These are phyloP conservation scores for Poeciliopsis occidentalis DNA, from an alignment of 2,113 vertebrate genomes.

Conservation along the genomic window DNA sequence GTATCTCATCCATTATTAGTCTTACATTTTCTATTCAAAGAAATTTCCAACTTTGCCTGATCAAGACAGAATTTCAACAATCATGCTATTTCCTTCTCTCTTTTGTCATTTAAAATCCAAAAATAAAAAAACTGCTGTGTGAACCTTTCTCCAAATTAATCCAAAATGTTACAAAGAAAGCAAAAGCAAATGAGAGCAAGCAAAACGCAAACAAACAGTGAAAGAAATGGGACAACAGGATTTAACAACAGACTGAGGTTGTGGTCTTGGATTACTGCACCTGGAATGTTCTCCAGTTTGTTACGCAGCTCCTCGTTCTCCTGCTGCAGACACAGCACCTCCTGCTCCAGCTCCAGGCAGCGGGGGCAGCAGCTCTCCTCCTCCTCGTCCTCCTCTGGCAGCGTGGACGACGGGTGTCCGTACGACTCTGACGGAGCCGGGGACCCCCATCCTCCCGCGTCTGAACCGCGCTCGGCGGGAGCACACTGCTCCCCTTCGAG, in stretches of 20 bases:
- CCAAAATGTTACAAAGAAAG: no score
- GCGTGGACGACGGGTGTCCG: slow-evolving; percentile 94
- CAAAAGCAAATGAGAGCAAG: no score
- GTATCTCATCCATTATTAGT: no score
- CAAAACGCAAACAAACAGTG: no score
- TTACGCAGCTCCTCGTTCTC: slow-evolving; percentile 96
- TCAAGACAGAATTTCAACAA: no score
- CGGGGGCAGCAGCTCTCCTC: slow-evolving; percentile 95
- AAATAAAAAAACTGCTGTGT: no score
- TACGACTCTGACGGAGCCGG: slow-evolving; percentile 95
- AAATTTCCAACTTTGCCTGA: no score
- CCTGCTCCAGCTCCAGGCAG: slow-evolving; percentile 96
- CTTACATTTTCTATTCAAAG: no score
- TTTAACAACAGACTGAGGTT: background rate
- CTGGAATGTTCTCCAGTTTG: slow-evolving; percentile 94
- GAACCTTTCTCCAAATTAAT: no score
- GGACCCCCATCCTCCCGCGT: slow-evolving; percentile 92
- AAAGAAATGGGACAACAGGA: no score
- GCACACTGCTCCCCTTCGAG: slow-evolving; percentile 85
- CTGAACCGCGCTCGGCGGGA: slow-evolving; percentile 82
- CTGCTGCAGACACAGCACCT: slow-evolving; percentile 96
- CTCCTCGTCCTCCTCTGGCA: slow-evolving; percentile 90
- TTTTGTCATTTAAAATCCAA: no score
- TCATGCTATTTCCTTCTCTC: no score
- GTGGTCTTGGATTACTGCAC: slow-evolving; percentile 66